Evolutionary conservation across 2,888 invertebrate genomes (phyloP).

Genomic region (Dione vanillae): DNA sequence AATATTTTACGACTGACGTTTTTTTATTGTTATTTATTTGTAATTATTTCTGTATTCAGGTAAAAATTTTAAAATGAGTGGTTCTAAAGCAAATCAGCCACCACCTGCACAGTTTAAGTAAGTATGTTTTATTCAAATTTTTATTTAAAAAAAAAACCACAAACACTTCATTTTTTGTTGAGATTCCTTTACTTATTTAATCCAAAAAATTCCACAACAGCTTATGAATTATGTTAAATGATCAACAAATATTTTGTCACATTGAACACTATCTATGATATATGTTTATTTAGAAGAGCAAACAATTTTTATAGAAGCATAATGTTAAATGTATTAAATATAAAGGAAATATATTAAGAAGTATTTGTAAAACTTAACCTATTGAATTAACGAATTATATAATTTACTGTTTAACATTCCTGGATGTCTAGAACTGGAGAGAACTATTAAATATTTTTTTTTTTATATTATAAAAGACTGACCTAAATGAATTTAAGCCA

Average conservation of each 20-base stretch:
- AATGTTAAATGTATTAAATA: neutral
- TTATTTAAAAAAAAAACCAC: neutral
- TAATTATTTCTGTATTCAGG: constrained; percentile 25
- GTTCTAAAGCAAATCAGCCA: constrained; percentile 42
- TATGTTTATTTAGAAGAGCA: constrained; percentile 2
- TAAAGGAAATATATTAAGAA: neutral
- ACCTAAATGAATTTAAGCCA: too few relatives aligned
- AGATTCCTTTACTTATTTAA: neutral
- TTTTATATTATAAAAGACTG: too few relatives aligned
- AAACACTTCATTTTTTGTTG: neutral
- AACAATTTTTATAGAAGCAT: neutral
- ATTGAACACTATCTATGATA: neutral
- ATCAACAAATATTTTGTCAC: neutral
- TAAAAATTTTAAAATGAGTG: constrained; percentile 49
- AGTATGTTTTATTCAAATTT: constrained; percentile 42
- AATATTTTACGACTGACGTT: neutral
- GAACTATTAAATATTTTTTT: too few relatives aligned
- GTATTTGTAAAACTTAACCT: neutral
- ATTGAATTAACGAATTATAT: too few relatives aligned
- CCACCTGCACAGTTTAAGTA: constrained; percentile 55
- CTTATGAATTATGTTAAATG: neutral
- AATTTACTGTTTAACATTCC: neutral
- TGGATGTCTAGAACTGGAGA: neutral
- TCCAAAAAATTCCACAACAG: too few relatives aligned
- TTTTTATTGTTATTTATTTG: constrained; percentile 21